Conservation (phyloP, 2,113 vertebrate species). For the Malurus alboscapulatus region DNA sequence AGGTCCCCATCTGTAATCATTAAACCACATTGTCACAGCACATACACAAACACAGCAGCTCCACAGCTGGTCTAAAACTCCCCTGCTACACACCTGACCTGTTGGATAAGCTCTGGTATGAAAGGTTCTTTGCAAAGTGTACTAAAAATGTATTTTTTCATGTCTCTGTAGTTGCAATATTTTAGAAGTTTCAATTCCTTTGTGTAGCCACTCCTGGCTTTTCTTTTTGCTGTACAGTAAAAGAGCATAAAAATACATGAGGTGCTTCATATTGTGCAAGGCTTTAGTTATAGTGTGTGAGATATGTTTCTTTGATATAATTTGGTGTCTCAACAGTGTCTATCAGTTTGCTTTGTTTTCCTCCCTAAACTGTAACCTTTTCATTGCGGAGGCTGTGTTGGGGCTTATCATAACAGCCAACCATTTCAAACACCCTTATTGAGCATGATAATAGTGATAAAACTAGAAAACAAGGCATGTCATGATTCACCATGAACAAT, state of each 20-base stretch:
- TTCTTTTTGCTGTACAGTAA: background rate
- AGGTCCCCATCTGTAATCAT: background rate
- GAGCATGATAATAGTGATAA: background rate
- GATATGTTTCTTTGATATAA: background rate
- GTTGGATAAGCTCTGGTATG: background rate
- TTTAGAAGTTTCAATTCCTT: background rate
- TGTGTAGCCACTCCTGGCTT: background rate
- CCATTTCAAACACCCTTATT: background rate
- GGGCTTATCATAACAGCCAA: too few relatives aligned
- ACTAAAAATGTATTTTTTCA: background rate
- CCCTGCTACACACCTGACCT: background rate
- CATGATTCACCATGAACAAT: background rate
- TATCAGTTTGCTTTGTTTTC: background rate
- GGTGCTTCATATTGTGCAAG: background rate
- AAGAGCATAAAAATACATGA: background rate
- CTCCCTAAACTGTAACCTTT: background rate
- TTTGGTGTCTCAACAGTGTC: background rate
- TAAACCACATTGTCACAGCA: background rate
- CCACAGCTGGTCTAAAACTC: background rate
- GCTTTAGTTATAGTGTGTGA: background rate
- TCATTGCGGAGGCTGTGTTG: background rate
- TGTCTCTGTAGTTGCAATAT: background rate
- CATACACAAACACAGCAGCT: background rate
- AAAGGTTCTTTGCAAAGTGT: background rate
- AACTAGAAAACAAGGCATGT: background rate